These are phyloP conservation scores for Petrolisthes cinctipes DNA, from an alignment of 2,888 invertebrate species.

Conservation along the genomic window DNA sequence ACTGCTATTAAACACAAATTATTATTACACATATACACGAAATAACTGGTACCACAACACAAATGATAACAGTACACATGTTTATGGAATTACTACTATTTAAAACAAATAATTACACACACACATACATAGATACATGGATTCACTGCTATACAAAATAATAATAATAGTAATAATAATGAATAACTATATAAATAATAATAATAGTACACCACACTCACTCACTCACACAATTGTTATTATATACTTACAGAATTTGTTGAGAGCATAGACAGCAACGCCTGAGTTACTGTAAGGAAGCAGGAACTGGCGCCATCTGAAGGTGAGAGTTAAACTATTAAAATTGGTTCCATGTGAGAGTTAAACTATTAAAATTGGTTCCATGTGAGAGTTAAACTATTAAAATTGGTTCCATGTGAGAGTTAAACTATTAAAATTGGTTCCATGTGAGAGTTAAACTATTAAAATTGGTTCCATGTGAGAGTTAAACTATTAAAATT, in stretches of 20 bases:
- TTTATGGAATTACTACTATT: slow-evolving; percentile 47
- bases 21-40: neutral
- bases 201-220: too few species aligned
- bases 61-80: neutral
- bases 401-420: too few species aligned
- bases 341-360: too few species aligned
- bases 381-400: too few species aligned
- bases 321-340: neutral
- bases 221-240: too few species aligned
- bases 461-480: too few species aligned
- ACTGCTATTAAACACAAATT: neutral
- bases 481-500: too few species aligned
- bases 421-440: too few species aligned
- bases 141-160: neutral
- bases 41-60: neutral
- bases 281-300: slow-evolving; percentile 29
- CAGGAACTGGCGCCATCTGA: slow-evolving; percentile 53
- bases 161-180: neutral
- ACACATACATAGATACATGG: neutral
- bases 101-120: neutral
- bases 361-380: too few species aligned
- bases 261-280: slow-evolving; percentile 31
- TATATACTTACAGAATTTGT: slow-evolving; percentile 47
- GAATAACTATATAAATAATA: too few species aligned
- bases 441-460: neutral